phyloP scores from a whole-genome alignment of 2,797 vertebrate genomes.

The Catostomus latipinnis region DNA sequence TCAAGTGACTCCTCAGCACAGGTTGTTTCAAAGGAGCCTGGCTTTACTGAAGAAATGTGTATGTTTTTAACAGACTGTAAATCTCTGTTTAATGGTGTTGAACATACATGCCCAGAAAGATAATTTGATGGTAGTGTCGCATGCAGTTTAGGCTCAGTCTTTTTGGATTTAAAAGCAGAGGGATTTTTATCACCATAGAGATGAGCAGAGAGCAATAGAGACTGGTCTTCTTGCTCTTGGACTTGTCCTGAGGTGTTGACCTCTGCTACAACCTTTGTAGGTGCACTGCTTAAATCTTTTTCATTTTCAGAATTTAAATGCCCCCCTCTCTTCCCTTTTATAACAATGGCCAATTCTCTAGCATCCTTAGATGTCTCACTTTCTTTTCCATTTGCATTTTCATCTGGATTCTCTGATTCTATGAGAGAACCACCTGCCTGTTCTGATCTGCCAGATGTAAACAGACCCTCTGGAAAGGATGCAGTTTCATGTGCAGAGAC shows the following conservation, averaged over 20 bases:
- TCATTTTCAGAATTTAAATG: constrained; percentile 14
- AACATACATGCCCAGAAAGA: constrained; percentile 42
- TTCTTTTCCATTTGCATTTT: constrained; percentile 27
- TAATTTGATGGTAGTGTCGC: constrained; percentile 18
- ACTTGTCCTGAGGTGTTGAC: background rate
- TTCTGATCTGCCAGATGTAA: constrained; percentile 14
- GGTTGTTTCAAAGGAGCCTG: constrained; percentile 8
- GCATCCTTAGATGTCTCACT: background rate
- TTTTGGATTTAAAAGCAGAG: background rate
- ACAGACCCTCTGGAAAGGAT: constrained; percentile 1
- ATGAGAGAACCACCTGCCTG: background rate
- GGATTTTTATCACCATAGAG: constrained; percentile 8
- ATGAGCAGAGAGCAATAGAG: background rate
- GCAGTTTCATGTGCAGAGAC: constrained; percentile 7
- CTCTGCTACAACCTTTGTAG: constrained; percentile 5
- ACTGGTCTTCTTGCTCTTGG: constrained; percentile 19
- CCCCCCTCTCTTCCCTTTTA: background rate
- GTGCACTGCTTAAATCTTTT: background rate
- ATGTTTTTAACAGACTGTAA: constrained; percentile 18
- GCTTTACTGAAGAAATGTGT: constrained; percentile 20
- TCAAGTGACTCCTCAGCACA: background rate
- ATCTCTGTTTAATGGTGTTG: constrained; percentile 18
- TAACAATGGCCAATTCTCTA: background rate
- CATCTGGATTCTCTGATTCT: constrained; percentile 17
- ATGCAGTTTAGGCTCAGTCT: constrained; percentile 12